phyloP scores from a whole-genome alignment of 1,140 invertebrate genomes.

The Lordiphosa mommai region DNA sequence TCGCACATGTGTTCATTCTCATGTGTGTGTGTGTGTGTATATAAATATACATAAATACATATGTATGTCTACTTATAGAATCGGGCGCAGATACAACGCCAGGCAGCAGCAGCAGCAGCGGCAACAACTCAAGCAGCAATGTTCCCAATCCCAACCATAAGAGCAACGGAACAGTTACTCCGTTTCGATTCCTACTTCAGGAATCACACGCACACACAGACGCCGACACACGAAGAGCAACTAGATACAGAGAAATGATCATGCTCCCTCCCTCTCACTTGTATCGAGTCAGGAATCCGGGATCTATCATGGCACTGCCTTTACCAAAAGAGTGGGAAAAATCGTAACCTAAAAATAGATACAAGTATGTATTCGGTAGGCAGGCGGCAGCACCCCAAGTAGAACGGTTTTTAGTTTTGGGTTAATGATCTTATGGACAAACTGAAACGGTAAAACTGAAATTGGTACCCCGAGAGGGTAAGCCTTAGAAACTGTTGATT shows the following conservation, averaged over 20 bases:
- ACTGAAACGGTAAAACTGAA: conserved; percentile 1
- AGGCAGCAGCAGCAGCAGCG: conserved; percentile 4
- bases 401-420: conserved; percentile 15
- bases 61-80: conserved; percentile 72
- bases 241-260: conserved; percentile 19
- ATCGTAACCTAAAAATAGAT: conserved; percentile 71
- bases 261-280: not conserved
- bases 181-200: conserved; percentile 48
- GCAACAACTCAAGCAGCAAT: no score
- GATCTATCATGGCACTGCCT: not conserved
- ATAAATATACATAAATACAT: conserved; percentile 59
- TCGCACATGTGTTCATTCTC: conserved; percentile 55
- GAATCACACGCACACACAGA: conserved; percentile 10
- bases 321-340: conserved; percentile 50
- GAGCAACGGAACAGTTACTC: conserved; percentile 44
- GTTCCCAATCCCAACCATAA: conserved; percentile 23
- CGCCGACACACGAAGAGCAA: not conserved
- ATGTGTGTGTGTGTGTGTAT: conserved; percentile 25
- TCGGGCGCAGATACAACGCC: conserved; percentile 19
- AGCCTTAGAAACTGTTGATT: no score
- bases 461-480: not conserved
- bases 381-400: conserved; percentile 49
- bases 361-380: conserved; percentile 29
- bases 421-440: conserved; percentile 20
- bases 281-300: not conserved